A percentile compares a stretch with the other conserved stretches of the same genome.
These are phyloP conservation scores for Molossus alvarezi DNA, from an alignment of 2,797 vertebrate genomes.

Conservation along the genomic window DNA sequence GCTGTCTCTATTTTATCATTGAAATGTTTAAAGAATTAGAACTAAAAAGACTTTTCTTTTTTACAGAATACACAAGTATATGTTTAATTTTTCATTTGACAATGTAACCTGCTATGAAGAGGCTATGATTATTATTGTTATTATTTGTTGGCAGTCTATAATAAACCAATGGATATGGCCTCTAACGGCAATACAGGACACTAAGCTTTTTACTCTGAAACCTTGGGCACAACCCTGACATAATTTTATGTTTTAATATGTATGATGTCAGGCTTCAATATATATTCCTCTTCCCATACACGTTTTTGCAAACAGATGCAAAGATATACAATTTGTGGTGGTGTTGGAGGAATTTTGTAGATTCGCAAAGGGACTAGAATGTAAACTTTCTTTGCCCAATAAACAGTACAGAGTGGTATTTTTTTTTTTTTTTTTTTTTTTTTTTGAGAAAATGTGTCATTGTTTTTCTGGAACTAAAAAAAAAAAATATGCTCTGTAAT, in stretches of 20 bases:
- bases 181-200: not conserved
- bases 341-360: not conserved
- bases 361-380: not conserved
- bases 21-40: not conserved
- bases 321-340: not conserved
- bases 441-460: not conserved
- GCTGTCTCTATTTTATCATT: not conserved
- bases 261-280: not conserved
- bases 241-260: not conserved
- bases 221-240: not conserved
- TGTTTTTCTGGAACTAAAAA: not conserved
- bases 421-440: constrained; percentile 8
- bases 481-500: not conserved
- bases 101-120: not conserved
- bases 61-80: not conserved
- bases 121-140: not conserved
- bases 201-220: not conserved
- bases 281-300: not conserved
- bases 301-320: not conserved
- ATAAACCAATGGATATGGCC: not conserved
- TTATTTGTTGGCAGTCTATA: not conserved
- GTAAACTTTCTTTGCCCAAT: not conserved
- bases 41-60: not conserved
- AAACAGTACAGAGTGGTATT: not conserved
- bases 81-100: not conserved